Evolutionary conservation across 2,797 vertebrate species (phyloP).

Genomic region (Acanthurus leucopareius): DNA sequence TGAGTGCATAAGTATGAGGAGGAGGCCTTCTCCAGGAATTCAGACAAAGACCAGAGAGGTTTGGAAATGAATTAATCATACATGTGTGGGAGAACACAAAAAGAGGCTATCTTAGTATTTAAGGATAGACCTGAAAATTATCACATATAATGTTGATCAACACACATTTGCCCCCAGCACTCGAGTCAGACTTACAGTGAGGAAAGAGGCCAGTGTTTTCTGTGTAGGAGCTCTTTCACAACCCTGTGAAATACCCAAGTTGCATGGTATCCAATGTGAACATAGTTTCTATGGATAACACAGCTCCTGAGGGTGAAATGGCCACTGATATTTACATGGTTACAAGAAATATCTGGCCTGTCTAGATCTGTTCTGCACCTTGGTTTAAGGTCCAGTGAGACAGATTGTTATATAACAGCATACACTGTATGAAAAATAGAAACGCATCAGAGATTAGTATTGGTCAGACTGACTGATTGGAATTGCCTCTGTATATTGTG

Average conservation of each 20-base stretch:
- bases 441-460: conserved; percentile 28
- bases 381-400: conserved; percentile 34
- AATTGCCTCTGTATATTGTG: conserved; percentile 9
- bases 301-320: conserved; percentile 19
- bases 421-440: conserved; percentile 19
- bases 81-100: neutral
- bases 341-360: conserved; percentile 8
- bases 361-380: conserved; percentile 44
- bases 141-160: conserved; percentile 5
- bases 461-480: neutral
- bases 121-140: conserved; percentile 2
- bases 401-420: conserved; percentile 50
- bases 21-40: neutral
- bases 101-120: neutral
- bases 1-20: conserved; percentile 13
- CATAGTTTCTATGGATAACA: conserved; percentile 27
- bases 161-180: conserved; percentile 24
- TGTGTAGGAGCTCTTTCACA: conserved; percentile 50
- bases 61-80: neutral
- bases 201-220: conserved; percentile 15
- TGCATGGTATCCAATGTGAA: conserved; percentile 32
- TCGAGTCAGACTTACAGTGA: conserved; percentile 11
- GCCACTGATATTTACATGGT: conserved; percentile 11
- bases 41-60: neutral
- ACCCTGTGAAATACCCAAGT: conserved; percentile 64